phyloP scores from a whole-genome alignment of 2,797 vertebrate species.

The Coreius guichenoti region DNA sequence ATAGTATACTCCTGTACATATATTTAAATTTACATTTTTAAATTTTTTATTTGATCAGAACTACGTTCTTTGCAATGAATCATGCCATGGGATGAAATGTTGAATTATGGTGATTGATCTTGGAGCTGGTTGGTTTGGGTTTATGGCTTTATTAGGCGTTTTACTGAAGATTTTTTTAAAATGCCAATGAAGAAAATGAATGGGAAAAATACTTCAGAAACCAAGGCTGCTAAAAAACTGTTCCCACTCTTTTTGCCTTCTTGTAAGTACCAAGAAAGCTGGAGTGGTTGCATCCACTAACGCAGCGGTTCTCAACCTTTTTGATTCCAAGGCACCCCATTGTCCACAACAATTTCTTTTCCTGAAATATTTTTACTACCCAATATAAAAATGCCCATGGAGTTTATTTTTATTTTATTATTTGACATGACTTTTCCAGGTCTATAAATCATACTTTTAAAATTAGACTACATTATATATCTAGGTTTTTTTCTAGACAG shows the following conservation, averaged over 20 bases:
- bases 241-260: conserved; percentile 3
- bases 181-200: conserved; percentile 2
- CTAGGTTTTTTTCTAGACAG: not conserved
- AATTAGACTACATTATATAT: too few relatives aligned
- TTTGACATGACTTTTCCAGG: too few relatives aligned
- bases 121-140: not conserved
- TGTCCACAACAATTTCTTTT: not conserved
- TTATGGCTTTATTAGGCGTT: not conserved
- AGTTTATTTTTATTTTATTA: too few relatives aligned
- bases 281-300: not conserved
- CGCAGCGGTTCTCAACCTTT: not conserved
- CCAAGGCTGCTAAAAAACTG: not conserved
- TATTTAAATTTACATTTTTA: not conserved
- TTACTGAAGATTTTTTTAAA: not conserved
- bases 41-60: not conserved
- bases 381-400: not conserved
- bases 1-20: not conserved
- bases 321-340: not conserved
- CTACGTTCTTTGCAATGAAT: not conserved
- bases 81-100: not conserved
- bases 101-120: conserved; percentile 10
- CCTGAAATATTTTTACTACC: not conserved
- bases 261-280: not conserved
- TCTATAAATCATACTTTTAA: not conserved
- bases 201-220: not conserved